These are phyloP conservation scores for Pteromalus puparum DNA, from an alignment of 1,140 invertebrate genomes.

Conservation along the genomic window DNA sequence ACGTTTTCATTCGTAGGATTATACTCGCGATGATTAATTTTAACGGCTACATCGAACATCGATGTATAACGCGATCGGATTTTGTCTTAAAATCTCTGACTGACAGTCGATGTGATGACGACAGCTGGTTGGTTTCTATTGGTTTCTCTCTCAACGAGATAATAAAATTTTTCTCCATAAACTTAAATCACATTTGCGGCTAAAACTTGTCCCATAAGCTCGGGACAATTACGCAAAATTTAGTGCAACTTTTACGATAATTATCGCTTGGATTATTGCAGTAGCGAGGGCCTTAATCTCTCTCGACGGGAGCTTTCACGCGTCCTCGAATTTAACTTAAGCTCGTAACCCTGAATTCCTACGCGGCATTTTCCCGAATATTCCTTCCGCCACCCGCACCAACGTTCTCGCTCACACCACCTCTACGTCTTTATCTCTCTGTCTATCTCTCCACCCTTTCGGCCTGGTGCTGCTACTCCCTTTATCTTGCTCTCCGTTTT, in stretches of 20 bases:
- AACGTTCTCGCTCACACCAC: not conserved
- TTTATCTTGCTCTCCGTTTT: not conserved
- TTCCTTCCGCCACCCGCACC: no score
- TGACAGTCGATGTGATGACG: no score
- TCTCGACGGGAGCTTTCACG: conserved; percentile 31
- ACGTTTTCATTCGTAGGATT: not conserved
- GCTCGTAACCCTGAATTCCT: conserved; percentile 36
- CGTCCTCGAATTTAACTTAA: conserved; percentile 38
- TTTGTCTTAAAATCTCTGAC: no score
- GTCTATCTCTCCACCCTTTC: not conserved
- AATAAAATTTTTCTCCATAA: not conserved
- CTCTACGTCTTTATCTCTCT: conserved; percentile 15
- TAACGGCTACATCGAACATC: not conserved
- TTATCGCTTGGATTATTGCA: conserved; percentile 30
- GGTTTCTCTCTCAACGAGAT: no score
- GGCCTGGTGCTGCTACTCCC: not conserved
- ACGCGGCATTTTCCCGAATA: conserved; percentile 24
- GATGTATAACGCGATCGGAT: no score
- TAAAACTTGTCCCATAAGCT: conserved; percentile 18
- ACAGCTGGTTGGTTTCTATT: no score
- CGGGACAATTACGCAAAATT: conserved; percentile 28
- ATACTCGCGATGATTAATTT: not conserved
- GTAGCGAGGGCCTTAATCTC: conserved; percentile 26
- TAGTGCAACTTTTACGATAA: conserved; percentile 35
- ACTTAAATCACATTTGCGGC: conserved; percentile 16